These are phyloP conservation scores for Prionailurus bengalensis DNA, from an alignment of 2,113 vertebrate genomes.

Conservation along the genomic window DNA sequence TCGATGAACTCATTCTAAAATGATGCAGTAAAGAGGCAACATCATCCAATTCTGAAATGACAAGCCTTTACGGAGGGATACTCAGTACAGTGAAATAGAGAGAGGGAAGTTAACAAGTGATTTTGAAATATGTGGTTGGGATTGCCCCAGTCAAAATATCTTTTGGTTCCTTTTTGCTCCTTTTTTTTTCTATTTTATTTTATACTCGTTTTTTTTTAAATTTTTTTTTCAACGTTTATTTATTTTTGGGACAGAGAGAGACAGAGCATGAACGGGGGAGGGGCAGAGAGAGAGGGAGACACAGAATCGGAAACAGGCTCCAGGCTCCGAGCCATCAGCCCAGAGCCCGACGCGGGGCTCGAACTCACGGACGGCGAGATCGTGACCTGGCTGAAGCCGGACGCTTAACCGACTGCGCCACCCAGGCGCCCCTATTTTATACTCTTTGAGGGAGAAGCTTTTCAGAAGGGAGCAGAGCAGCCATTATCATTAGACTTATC, in stretches of 20 bases:
- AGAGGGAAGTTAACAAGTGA: conserved; percentile 46
- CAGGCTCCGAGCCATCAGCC: no score
- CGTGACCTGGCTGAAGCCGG: no score
- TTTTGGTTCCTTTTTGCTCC: conserved; percentile 42
- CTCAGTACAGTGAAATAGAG: neutral
- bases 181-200: neutral
- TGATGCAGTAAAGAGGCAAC: neutral
- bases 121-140: conserved; percentile 66
- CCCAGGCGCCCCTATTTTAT: neutral
- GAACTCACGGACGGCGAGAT: no score
- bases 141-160: neutral
- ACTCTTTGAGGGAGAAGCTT: neutral
- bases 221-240: no score
- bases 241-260: no score
- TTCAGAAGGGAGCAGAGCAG: neutral
- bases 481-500: neutral
- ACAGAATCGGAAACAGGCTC: no score
- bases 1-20: neutral
- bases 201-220: neutral
- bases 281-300: no score
- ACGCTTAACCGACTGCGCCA: no score
- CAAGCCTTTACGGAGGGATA: neutral
- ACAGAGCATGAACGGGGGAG: no score
- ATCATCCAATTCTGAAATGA: neutral
- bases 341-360: no score